Evolutionary conservation across 2,113 vertebrate species (phyloP).

Genomic region (Triplophysa rosa): DNA sequence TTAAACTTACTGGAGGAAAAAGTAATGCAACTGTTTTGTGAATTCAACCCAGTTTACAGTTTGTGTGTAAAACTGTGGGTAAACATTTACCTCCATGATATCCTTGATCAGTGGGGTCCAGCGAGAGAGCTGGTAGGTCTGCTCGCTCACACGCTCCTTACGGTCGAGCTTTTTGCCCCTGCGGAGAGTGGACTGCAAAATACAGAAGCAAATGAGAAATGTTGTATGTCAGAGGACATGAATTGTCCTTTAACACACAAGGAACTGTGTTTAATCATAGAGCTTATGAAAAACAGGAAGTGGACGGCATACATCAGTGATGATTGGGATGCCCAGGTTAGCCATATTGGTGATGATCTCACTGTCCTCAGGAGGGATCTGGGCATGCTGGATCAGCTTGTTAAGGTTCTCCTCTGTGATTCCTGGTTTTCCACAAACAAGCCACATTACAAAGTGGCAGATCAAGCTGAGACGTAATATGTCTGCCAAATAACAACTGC

Average conservation of each 20-base stretch:
- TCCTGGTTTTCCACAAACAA: constrained; percentile 69
- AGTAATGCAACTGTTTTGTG: too few relatives aligned
- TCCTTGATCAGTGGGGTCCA: constrained; percentile 96
- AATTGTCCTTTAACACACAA: not conserved
- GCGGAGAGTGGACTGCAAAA: constrained; percentile 50
- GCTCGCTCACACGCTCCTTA: constrained; percentile 95
- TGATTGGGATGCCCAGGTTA: constrained; percentile 90
- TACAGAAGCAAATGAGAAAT: not conserved
- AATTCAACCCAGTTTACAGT: too few relatives aligned
- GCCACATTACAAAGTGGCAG: constrained; percentile 19
- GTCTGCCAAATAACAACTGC: not conserved
- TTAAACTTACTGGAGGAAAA: too few relatives aligned
- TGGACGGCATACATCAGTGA: constrained; percentile 84
- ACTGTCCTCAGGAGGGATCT: constrained; percentile 95
- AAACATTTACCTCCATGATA: constrained; percentile 87
- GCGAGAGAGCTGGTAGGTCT: constrained; percentile 96
- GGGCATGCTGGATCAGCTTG: constrained; percentile 97
- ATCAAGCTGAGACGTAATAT: constrained; percentile 8
- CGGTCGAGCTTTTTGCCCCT: constrained; percentile 86
- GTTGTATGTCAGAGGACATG: not conserved
- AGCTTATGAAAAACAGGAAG: not conserved
- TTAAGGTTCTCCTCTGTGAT: constrained; percentile 97
- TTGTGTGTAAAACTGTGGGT: not conserved
- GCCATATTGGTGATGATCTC: constrained; percentile 99
- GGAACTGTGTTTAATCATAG: not conserved